Evolutionary conservation across 2,797 vertebrate genomes (phyloP).

Genomic region (Cercopithecus petaurista): DNA sequence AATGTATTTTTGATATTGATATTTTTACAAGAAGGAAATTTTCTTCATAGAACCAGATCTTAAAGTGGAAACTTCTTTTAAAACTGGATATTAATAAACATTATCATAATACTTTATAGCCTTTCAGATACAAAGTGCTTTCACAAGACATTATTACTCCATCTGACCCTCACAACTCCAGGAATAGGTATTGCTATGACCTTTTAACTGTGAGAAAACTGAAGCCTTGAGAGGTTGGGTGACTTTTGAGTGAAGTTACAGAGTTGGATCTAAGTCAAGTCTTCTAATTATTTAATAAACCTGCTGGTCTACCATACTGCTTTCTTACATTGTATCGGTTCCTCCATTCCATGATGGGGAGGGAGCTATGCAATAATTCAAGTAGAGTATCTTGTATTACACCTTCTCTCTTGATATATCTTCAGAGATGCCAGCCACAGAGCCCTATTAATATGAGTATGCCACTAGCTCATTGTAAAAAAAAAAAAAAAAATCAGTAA

Average conservation of each 20-base stretch:
- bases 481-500: neutral
- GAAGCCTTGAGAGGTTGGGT: neutral
- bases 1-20: constrained; percentile 4
- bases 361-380: neutral
- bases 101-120: neutral
- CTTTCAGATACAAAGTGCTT: neutral
- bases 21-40: neutral
- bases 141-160: neutral
- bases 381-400: neutral
- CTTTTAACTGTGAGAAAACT: neutral
- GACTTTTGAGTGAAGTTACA: neutral
- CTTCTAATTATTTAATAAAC: neutral
- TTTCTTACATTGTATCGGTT: neutral
- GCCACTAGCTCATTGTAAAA: neutral
- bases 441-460: neutral
- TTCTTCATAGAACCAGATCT: neutral
- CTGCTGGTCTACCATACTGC: neutral
- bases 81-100: neutral
- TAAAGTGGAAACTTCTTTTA: neutral
- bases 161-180: neutral
- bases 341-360: neutral
- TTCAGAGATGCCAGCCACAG: neutral
- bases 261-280: neutral
- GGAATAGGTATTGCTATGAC: neutral
- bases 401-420: neutral